Conservation (phyloP, 2,797 vertebrate species). For the Takifugu rubripes region DNA sequence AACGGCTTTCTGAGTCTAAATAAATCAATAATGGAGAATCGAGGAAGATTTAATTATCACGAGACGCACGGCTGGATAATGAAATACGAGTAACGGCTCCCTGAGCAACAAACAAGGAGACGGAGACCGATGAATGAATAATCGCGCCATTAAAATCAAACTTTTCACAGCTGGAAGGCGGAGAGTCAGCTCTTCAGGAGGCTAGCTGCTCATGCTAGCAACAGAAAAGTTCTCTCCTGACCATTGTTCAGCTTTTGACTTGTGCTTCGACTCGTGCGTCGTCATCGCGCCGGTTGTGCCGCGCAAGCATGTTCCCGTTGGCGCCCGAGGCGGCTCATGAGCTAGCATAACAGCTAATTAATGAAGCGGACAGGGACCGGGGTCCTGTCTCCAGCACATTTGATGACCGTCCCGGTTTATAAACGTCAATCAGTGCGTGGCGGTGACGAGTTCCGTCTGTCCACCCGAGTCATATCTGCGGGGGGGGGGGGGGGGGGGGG, state of each 20-base stretch:
- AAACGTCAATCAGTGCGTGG: slow-evolving; percentile 43
- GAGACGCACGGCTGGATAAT: neutral
- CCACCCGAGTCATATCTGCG: neutral
- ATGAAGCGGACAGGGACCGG: slow-evolving; percentile 55
- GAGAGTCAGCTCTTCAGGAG: neutral
- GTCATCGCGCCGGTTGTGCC: slow-evolving; percentile 38
- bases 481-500: too few species aligned
- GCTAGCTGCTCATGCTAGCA: too few species aligned
- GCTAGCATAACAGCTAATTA: slow-evolving; percentile 64
- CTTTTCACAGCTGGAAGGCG: neutral
- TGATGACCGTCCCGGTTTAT: slow-evolving; percentile 46
- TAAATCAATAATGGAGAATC: neutral
- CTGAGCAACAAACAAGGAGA: neutral
- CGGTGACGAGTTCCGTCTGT: slow-evolving; percentile 31
- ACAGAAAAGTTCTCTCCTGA: too few species aligned
- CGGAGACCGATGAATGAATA: neutral
- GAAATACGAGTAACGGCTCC: neutral
- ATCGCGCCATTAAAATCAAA: neutral
- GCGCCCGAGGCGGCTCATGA: slow-evolving; percentile 32
- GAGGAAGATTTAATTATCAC: neutral
- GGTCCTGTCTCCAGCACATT: slow-evolving; percentile 66
- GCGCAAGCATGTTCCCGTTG: slow-evolving; percentile 45
- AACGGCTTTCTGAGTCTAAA: neutral
- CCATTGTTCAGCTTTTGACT: neutral
- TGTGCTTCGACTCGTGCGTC: slow-evolving; percentile 13